Conservation (phyloP, 2,888 invertebrate genomes). For the Napeogenes sylphis region DNA sequence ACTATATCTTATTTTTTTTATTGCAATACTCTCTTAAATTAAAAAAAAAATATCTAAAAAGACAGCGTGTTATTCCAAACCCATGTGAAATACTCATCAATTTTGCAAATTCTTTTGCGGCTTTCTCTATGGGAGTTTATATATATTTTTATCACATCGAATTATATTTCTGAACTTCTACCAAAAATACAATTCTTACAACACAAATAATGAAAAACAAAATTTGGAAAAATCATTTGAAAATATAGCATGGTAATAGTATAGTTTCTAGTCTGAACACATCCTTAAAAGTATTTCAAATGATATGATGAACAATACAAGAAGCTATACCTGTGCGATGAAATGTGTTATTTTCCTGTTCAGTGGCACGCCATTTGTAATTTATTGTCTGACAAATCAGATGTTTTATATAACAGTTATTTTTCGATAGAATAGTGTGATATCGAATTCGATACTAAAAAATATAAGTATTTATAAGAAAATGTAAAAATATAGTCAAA, state of each 20-base stretch:
- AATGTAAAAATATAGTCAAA: conserved; percentile 6
- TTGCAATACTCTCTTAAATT: too few species aligned
- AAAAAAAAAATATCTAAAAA: too few species aligned
- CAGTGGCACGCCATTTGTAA: conserved; percentile 59
- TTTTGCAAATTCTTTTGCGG: too few species aligned
- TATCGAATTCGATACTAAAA: neutral
- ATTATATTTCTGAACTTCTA: too few species aligned
- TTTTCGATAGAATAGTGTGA: conserved; percentile 21
- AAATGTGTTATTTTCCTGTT: conserved; percentile 65
- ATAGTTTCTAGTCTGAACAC: neutral
- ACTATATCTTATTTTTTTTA: too few species aligned
- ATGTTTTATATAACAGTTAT: conserved; percentile 10
- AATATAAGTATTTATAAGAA: conserved; percentile 5
- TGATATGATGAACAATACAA: conserved; percentile 16
- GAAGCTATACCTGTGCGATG: conserved; percentile 42
- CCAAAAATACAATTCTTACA: neutral
- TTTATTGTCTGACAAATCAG: conserved; percentile 45
- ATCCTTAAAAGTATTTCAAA: conserved; percentile 1
- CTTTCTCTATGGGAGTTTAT: too few species aligned
- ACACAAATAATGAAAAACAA: neutral
- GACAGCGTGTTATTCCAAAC: too few species aligned
- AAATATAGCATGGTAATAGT: too few species aligned
- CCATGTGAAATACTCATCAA: too few species aligned
- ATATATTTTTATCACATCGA: too few species aligned
- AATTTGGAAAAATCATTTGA: neutral